Evolutionary conservation across 2,888 invertebrate genomes (phyloP).

Genomic region (Clistopyga incitator): DNA sequence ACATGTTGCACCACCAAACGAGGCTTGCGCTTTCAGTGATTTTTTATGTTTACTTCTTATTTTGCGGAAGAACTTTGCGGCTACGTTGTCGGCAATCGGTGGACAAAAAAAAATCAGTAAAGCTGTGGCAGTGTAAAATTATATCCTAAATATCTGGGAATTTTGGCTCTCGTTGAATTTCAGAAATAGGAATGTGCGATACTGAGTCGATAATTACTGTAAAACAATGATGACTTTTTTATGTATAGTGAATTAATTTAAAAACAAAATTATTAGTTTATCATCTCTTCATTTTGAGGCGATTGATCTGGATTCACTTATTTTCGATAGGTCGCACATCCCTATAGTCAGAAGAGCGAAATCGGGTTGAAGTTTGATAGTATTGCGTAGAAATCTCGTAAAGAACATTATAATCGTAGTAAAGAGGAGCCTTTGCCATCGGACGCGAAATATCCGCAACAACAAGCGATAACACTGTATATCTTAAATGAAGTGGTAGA

Average conservation of each 20-base stretch:
- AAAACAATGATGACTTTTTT: no score
- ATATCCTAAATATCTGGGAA: constrained; percentile 54
- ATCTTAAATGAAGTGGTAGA: constrained; percentile 73
- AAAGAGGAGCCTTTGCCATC: constrained; percentile 8
- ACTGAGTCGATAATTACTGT: no score
- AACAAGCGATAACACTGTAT: constrained; percentile 32
- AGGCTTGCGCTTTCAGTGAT: not conserved
- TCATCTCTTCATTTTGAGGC: no score
- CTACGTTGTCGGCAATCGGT: constrained; percentile 5
- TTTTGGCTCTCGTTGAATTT: constrained; percentile 17
- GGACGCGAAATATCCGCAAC: constrained; percentile 43
- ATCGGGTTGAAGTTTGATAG: constrained; percentile 13
- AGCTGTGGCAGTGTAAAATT: constrained; percentile 73
- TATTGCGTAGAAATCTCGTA: constrained; percentile 11
- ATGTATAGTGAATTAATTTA: no score
- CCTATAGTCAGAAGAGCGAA: not conserved
- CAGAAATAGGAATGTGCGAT: no score
- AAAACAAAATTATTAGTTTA: no score
- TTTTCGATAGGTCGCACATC: no score
- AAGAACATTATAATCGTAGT: constrained; percentile 28
- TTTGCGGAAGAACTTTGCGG: constrained; percentile 32
- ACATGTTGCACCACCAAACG: not conserved
- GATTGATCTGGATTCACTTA: no score
- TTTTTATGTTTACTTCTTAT: constrained; percentile 3
- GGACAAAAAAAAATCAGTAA: constrained; percentile 65